These are phyloP conservation scores for Leucopsar rothschildi DNA, from an alignment of 2,113 vertebrate genomes.

Conservation along the genomic window DNA sequence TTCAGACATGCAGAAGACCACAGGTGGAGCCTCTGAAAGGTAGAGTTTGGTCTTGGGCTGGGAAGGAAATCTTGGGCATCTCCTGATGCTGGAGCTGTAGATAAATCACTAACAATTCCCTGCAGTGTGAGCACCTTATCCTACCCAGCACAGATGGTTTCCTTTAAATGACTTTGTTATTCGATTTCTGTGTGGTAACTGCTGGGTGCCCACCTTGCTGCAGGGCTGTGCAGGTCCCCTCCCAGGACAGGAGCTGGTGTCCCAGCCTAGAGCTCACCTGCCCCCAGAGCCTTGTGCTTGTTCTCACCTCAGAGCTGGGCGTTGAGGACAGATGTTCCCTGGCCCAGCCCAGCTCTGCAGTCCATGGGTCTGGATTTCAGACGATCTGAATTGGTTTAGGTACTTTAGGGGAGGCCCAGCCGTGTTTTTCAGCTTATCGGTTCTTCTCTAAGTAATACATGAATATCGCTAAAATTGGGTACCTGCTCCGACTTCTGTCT, in stretches of 20 bases:
- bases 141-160: neutral
- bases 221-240: fast-evolving
- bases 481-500: neutral
- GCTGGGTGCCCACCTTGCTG: neutral
- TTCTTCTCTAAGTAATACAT: neutral
- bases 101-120: neutral
- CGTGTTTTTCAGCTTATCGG: neutral
- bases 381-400: neutral
- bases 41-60: neutral
- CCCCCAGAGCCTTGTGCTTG: fast-evolving
- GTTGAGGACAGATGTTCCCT: neutral
- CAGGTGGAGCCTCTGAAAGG: neutral
- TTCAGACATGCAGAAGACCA: neutral
- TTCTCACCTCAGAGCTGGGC: neutral
- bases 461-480: neutral
- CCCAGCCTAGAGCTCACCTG: fast-evolving
- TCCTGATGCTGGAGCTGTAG: neutral
- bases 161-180: neutral
- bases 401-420: neutral
- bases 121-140: neutral
- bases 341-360: neutral
- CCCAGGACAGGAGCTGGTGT: neutral
- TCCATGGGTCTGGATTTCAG: neutral
- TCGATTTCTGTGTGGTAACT: neutral
- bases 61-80: neutral